Conservation (phyloP, 1,140 invertebrate species). For the Drosophila bifasciata region DNA sequence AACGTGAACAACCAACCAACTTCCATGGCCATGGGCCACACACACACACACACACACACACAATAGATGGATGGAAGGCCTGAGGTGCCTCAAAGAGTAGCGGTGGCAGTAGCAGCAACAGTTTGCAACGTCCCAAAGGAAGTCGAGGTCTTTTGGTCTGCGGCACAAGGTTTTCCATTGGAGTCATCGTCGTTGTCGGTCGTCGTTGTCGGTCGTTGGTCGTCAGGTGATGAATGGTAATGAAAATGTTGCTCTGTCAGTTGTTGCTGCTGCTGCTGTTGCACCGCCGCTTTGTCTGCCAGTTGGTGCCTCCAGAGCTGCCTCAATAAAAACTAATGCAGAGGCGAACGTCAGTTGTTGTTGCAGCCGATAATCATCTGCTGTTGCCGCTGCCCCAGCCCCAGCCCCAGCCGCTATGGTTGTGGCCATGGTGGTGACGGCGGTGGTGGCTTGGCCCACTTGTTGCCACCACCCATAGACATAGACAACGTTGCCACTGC, state of each 20-base stretch:
- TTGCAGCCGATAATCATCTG: conserved; percentile 48
- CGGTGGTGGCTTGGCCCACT: conserved; percentile 74
- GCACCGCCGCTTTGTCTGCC: conserved; percentile 73
- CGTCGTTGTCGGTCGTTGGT: conserved; percentile 14
- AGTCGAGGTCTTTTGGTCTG: conserved; percentile 73
- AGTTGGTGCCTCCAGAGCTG: conserved; percentile 50
- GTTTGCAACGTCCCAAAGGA: conserved; percentile 76
- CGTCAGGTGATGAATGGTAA: conserved; percentile 81
- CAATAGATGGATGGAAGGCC: conserved; percentile 10
- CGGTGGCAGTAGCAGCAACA: conserved; percentile 43
- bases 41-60: conserved; percentile 54
- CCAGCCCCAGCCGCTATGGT: conserved; percentile 42
- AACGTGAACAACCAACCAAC: conserved; percentile 56
- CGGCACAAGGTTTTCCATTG: conserved; percentile 68
- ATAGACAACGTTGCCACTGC: conserved; percentile 6
- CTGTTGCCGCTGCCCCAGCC: conserved; percentile 31
- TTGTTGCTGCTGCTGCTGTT: conserved; percentile 42
- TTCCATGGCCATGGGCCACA: conserved; percentile 69
- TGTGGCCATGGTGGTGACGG: conserved; percentile 74
- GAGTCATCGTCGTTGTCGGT: conserved; percentile 21
- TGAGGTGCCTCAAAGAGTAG: conserved; percentile 16
- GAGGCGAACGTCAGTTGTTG: conserved; percentile 63
- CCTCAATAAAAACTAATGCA: conserved; percentile 81
- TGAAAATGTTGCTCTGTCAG: conserved; percentile 81
- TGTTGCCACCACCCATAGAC: conserved; percentile 64